These are phyloP conservation scores for Agrotis ipsilon DNA, from an alignment of 2,888 invertebrate genomes.

Conservation along the genomic window DNA sequence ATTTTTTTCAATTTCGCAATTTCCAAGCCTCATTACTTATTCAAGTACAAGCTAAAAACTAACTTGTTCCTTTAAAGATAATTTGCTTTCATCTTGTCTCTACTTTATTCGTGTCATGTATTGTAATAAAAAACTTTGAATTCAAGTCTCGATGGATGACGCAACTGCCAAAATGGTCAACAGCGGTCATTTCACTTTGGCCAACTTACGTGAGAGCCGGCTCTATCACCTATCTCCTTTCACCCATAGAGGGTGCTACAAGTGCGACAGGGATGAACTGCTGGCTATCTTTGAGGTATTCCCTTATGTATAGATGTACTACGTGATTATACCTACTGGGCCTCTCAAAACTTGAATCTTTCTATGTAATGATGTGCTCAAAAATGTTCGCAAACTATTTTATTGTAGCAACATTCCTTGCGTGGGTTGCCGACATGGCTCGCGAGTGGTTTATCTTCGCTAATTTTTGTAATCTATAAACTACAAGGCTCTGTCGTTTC, in stretches of 20 bases:
- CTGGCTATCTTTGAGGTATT: conserved; percentile 66
- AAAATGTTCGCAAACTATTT: conserved; percentile 55
- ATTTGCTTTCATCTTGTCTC: conserved; percentile 51
- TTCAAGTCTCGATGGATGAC: conserved; percentile 85
- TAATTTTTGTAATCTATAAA: conserved; percentile 36
- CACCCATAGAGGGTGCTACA: conserved; percentile 60
- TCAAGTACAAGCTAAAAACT: background rate
- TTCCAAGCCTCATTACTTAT: background rate
- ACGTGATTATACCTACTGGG: conserved; percentile 70
- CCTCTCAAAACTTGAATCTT: conserved; percentile 76
- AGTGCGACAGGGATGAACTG: conserved; percentile 71
- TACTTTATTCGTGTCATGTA: conserved; percentile 72
- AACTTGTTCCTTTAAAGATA: conserved; percentile 4
- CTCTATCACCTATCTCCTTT: conserved; percentile 76
- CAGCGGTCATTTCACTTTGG: conserved; percentile 90
- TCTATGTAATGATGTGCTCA: conserved; percentile 55
- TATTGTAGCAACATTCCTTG: conserved; percentile 45
- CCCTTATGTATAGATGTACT: conserved; percentile 69
- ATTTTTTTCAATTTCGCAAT: background rate
- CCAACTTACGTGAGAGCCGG: conserved; percentile 86
- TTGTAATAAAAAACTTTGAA: conserved; percentile 75
- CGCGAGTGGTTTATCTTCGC: conserved; percentile 29
- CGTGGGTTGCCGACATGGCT: conserved; percentile 40
- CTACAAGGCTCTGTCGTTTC: conserved; percentile 6
- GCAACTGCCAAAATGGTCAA: conserved; percentile 89